These are phyloP conservation scores for Rhadina sibilatrix DNA, from an alignment of 2,113 vertebrate genomes.

Conservation along the genomic window DNA sequence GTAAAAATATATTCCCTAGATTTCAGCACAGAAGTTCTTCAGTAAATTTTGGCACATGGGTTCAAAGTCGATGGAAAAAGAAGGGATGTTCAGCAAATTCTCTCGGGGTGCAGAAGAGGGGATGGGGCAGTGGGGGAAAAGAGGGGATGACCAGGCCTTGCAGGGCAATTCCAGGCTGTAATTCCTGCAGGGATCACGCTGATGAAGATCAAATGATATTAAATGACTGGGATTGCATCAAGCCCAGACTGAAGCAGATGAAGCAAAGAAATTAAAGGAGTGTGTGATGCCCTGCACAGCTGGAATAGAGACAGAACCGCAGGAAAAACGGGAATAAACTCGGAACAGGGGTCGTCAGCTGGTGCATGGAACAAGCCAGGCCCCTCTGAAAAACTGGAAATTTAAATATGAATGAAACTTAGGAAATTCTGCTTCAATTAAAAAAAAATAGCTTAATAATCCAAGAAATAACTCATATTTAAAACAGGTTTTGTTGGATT, in stretches of 20 bases:
- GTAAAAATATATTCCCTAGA: slow-evolving; percentile 9
- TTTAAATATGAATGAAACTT: not conserved
- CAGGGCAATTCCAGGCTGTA: not conserved
- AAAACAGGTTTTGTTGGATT: not conserved
- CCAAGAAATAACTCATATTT: not conserved
- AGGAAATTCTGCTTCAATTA: not conserved
- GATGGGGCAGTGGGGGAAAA: not conserved
- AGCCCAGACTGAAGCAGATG: not conserved
- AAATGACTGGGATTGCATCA: not conserved
- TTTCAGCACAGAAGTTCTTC: not conserved
- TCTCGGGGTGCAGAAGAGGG: not conserved
- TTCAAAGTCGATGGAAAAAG: not conserved
- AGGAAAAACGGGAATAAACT: not conserved
- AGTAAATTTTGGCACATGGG: not conserved
- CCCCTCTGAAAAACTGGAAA: not conserved
- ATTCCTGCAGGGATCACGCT: not conserved
- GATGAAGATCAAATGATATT: not conserved
- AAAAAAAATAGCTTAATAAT: not conserved
- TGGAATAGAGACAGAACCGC: not conserved
- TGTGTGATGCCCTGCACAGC: not conserved
- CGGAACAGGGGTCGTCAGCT: not conserved
- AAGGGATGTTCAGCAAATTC: not conserved
- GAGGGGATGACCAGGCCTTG: not conserved
- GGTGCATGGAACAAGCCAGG: not conserved
- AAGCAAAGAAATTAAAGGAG: not conserved